Evolutionary conservation across 2,797 vertebrate genomes (phyloP), one percentile per base, ranked within the genome.

Genomic region (Danionella dracula): DNA sequence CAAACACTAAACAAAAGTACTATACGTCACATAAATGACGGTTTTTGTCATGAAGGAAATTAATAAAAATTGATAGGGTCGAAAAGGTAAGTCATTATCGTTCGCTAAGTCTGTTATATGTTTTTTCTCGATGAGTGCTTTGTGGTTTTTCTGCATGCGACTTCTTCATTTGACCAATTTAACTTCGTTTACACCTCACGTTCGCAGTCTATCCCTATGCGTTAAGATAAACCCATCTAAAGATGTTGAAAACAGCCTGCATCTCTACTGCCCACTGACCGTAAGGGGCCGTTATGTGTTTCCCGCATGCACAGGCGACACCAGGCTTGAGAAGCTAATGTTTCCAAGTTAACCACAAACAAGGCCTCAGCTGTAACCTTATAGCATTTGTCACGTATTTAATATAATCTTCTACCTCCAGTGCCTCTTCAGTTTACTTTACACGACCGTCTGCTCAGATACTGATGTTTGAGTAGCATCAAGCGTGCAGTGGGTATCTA

Each of bases 11-110:
- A 76, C 61, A 68, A 68, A 66, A 77, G 73, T 76, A 61, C 75
- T 68, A 42, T 32, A 66, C 77, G 74, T 73, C 72, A 65, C 65
- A 51, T 68, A 68, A 46, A 65, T 71, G 69, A 79, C 82, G 85
- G 73, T 87, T 87, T 81, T 82, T 87, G 88, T 87, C 86, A 92
- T 92, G 90, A 92, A 87, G 88, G 88, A 87, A 85, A 88, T 84
- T 86, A 87, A 76, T 85, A 84, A 77, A 78, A 81, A 84, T 77
- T 85, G 85, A 78, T 92, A 90, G 90, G 85, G 82, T 85, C 83
- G 78, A 87, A 90, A 89, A 90, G 29, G 68, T 46, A 72, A 84
- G 73, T 78, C 64, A 16, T 69, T 31, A 45, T 20, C 35, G 7
- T 4, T 49, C 32, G 17, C 20, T 12, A 15, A 17, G 41, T 46